Evolutionary conservation across 1,140 invertebrate genomes (phyloP).

Genomic region (Drosophila saltans): DNA sequence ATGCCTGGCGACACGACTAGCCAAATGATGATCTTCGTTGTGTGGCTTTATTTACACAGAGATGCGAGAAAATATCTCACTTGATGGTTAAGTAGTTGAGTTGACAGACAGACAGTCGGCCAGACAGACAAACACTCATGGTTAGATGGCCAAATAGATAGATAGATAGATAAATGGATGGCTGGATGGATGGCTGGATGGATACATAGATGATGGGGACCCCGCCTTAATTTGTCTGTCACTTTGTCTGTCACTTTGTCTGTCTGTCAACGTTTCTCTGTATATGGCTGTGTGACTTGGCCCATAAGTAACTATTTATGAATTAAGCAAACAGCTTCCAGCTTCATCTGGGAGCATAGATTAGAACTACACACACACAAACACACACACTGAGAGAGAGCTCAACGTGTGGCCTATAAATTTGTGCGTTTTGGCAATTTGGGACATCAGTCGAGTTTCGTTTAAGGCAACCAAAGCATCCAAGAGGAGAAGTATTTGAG

Average conservation of each 20-base stretch:
- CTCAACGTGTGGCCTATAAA: constrained; percentile 65
- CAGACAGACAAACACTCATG: constrained; percentile 8
- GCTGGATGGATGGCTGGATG: constrained; percentile 10
- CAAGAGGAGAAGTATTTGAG: constrained; percentile 22
- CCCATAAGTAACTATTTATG: constrained; percentile 77
- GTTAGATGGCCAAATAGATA: constrained; percentile 15
- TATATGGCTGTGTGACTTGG: constrained; percentile 36
- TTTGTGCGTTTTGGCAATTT: constrained; percentile 61
- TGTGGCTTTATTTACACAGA: constrained; percentile 35
- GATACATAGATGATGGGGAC: constrained; percentile 26
- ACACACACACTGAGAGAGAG: constrained; percentile 7
- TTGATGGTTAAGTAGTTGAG: constrained; percentile 76
- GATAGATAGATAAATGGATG: constrained; percentile 19
- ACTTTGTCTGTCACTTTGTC: constrained; percentile 32
- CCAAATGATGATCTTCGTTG: constrained; percentile 16
- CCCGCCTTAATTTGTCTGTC: constrained; percentile 57
- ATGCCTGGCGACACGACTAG: constrained; percentile 2
- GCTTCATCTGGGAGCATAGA: constrained; percentile 31
- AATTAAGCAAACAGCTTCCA: constrained; percentile 72
- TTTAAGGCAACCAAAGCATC: constrained; percentile 50
- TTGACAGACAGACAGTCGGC: constrained; percentile 48
- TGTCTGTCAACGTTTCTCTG: neutral
- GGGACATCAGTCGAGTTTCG: constrained; percentile 78
- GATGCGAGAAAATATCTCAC: constrained; percentile 75
- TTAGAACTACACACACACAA: constrained; percentile 62